phyloP scores from a whole-genome alignment of 2,888 invertebrate species.

The Pristionchus arcanus region DNA sequence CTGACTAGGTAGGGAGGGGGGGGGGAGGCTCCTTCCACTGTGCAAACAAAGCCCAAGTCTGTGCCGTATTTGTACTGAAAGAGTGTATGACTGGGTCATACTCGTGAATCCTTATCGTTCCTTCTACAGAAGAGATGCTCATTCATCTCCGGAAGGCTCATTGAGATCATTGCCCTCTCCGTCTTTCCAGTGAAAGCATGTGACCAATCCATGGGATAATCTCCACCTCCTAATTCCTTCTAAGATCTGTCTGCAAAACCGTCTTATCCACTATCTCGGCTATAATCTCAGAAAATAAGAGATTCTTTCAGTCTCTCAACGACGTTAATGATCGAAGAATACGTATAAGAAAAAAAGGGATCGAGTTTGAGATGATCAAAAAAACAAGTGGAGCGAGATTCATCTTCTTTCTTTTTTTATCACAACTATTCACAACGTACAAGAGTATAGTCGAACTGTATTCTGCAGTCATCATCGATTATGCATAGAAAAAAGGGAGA shows the following conservation, averaged over 20 bases:
- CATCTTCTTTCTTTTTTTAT: background rate
- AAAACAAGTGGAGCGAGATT: background rate
- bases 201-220: background rate
- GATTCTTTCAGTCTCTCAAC: background rate
- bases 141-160: background rate
- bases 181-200: background rate
- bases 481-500: background rate
- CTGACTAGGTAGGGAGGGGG: background rate
- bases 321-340: background rate
- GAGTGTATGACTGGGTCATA: background rate
- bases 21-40: background rate
- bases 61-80: background rate
- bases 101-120: conserved; percentile 6
- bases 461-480: conserved; percentile 1
- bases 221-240: background rate
- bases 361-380: background rate
- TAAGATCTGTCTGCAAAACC: background rate
- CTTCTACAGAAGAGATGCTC: background rate
- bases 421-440: background rate
- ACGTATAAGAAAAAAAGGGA: background rate
- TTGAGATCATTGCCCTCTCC: background rate
- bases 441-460: background rate
- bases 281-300: background rate
- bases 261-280: background rate
- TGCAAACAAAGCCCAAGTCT: background rate